Evolutionary conservation across 2,797 vertebrate species (phyloP).

Genomic region (Poecilia gillii): DNA sequence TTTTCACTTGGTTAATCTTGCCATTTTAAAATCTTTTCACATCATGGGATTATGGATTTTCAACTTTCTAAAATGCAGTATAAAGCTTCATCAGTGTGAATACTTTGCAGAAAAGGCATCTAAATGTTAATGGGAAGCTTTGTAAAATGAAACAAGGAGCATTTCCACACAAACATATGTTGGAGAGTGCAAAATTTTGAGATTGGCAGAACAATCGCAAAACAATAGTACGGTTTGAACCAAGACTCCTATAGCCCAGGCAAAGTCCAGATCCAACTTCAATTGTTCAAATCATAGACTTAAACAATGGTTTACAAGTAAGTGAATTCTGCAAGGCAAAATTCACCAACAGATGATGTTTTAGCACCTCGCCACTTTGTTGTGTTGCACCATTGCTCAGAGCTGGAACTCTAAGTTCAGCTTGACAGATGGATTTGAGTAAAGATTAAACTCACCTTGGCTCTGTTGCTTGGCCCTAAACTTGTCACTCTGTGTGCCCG

Average conservation of each 20-base stretch:
- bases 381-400: background rate
- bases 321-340: too few species aligned
- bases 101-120: background rate
- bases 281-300: background rate
- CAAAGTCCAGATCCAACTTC: background rate
- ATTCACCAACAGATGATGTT: background rate
- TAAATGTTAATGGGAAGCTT: background rate
- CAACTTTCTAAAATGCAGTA: background rate
- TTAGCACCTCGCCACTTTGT: background rate
- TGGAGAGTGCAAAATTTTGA: background rate
- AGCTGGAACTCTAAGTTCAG: background rate
- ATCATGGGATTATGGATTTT: background rate
- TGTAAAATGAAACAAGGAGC: background rate
- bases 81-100: background rate
- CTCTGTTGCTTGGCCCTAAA: background rate
- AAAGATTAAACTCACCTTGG: background rate
- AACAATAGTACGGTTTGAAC: background rate
- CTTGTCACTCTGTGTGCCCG: background rate
- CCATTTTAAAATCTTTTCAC: background rate
- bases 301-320: background rate
- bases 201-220: background rate
- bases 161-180: background rate
- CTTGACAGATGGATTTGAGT: background rate
- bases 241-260: background rate
- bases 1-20: constrained; percentile 1